Base-by-base conservation (phyloP, 2,888 invertebrate species). In the Acheta domesticus region DNA sequence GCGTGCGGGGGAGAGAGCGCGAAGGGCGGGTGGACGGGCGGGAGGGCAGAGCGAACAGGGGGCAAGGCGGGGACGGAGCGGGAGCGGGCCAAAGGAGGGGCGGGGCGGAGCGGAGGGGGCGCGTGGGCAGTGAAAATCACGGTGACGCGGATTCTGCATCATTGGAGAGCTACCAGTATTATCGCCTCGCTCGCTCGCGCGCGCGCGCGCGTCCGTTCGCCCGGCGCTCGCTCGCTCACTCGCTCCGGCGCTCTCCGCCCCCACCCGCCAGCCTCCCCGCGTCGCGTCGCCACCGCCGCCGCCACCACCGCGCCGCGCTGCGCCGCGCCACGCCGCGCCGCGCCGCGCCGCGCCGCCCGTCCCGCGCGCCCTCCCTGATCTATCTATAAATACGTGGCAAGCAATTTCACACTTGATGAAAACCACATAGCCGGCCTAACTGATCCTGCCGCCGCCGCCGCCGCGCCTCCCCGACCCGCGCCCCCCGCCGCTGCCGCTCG, bases 321-420 rank as follows among this genome's bases (percentile, higher is more conserved):
- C 78, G 48, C n/a, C 62, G 14, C 62, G 14, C 16, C 62, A 1
- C 62, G 14, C 14, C 62, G 16, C 62, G 62, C 36, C 36, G 62
- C 62, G 62, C 16, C 62, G 3, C 0, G 36, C 36, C 36, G 36
- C 78, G 48, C n/a, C 78, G 74, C 48, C 75, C 76, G 76, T 62
- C 79, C 49, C 76, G 36, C 75, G 74, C 74, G 73, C 79, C 74
- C 77, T 74, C 77, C 75, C 79, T 75, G 80, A 80, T 80, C 81
- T 80, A 80, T 81, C 79, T 80, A 81, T 80, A 81, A 81, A 81
- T 81, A 81, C 81, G 82, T 79, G 82, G 82, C 82, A 80, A 81
- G 82, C 81, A 82, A 82, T 82, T 82, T 82, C 82, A 82, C 82
- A 82, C 82, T 81, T 79, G 82, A 81, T 80, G 81, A 80, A 81